Percentiles rank a stretch among this genome's conserved stretches.
Evolutionary conservation across 2,888 invertebrate genomes (phyloP).

Genomic region (Penaeus monodon): DNA sequence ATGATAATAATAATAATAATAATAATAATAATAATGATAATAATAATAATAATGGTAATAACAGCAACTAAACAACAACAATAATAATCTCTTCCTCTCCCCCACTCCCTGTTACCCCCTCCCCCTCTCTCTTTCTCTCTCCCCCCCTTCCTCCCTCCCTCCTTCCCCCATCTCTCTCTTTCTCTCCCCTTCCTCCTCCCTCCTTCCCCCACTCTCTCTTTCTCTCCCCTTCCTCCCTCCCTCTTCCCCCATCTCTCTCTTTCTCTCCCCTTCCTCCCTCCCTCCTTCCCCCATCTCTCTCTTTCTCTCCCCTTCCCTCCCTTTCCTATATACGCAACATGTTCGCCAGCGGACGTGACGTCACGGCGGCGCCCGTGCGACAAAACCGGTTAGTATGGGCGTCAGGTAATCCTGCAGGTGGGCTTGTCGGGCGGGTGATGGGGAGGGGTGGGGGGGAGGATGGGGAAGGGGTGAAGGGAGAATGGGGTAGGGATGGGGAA

Average conservation of each 20-base stretch:
- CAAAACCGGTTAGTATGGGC: background rate
- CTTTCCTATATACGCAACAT: background rate
- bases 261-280: background rate
- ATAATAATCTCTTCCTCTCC: background rate
- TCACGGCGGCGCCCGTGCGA: background rate
- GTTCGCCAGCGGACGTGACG: background rate
- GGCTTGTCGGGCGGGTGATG: background rate
- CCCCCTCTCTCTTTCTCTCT: background rate
- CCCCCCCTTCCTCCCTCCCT: background rate
- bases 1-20: no score
- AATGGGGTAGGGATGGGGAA: background rate
- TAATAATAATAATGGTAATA: no score
- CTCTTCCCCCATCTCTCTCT: no score
- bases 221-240: background rate
- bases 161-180: background rate
- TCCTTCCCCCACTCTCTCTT: background rate
- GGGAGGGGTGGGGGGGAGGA: background rate
- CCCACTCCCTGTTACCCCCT: background rate
- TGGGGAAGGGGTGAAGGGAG: background rate
- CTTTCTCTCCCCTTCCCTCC: conserved; percentile 5
- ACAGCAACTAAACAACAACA: no score
- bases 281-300: background rate
- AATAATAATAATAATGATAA: no score
- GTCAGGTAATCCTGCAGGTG: background rate
- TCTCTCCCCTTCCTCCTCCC: background rate